Conservation (phyloP, 1,140 invertebrate genomes). For the Mylabris phalerata region DNA sequence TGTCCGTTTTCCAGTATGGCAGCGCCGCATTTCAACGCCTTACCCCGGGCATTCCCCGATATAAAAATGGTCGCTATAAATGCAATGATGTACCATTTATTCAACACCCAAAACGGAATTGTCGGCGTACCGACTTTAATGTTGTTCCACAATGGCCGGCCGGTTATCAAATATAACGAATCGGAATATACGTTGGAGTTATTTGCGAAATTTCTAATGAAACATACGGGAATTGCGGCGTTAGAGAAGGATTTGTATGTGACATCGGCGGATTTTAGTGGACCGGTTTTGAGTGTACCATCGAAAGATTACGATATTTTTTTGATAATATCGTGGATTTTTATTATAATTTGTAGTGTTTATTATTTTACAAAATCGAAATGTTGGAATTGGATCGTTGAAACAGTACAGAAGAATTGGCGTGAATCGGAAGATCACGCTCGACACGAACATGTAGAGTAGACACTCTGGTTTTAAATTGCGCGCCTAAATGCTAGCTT, state of each 20-base stretch:
- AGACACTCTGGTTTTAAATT: constrained; percentile 1
- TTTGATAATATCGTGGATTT: constrained; percentile 76
- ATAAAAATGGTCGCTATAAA: constrained; percentile 86
- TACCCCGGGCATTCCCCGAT: constrained; percentile 76
- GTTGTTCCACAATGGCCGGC: constrained; percentile 86
- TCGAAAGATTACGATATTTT: constrained; percentile 74
- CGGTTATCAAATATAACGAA: constrained; percentile 80
- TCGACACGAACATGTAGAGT: constrained; percentile 67
- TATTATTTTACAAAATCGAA: constrained; percentile 73
- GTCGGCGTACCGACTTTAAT: constrained; percentile 89
- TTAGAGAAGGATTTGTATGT: constrained; percentile 58
- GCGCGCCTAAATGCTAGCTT: no score
- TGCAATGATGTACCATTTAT: constrained; percentile 74
- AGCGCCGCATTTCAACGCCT: constrained; percentile 83
- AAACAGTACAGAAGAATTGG: constrained; percentile 82
- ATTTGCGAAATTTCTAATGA: constrained; percentile 75
- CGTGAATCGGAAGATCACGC: constrained; percentile 83
- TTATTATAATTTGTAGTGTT: constrained; percentile 68
- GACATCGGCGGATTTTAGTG: constrained; percentile 68
- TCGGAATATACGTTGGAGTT: constrained; percentile 72
- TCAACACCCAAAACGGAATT: constrained; percentile 89
- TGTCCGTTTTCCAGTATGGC: constrained; percentile 86
- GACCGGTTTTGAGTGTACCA: constrained; percentile 67
- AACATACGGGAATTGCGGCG: constrained; percentile 65
- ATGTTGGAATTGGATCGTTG: constrained; percentile 73